Base-by-base conservation (phyloP, 2,888 invertebrate species). In the Lamellibrachia columna region DNA sequence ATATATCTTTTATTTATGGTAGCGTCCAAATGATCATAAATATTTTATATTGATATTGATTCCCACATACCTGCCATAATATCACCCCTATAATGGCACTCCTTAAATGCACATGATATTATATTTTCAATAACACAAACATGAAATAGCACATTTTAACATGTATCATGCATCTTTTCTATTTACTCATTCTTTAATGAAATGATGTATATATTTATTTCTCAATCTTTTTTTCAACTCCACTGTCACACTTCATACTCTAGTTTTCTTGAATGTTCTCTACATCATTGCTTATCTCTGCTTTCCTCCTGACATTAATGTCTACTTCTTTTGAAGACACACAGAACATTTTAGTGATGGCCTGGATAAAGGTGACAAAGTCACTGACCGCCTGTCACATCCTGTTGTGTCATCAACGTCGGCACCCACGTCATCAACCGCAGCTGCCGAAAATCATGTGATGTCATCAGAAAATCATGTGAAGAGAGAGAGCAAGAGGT, bases 401-500 rank as follows among this genome's bases (percentile, higher is more conserved):
- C 6, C 75, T 15, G 58, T 7, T 2, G 75, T 0, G 22, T 75
- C 75, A 75, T 75, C 75, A 75, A 22, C 3, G 22, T 22, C 22
- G n/a, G 15, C 75, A n/a, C 75, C 75, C n/a, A n/a, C n/a, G 22
- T 75, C 75, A 75, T 75, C 75, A 75, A 8, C 58, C 15, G 58
- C 15, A 2, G 15, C 58, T 58, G 75, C 4, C 22, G 75, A 22
- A n/a, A 75, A 75, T 22, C 22, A 75, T 75, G 75, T n/a, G 22
- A 75, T n/a, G 6, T 75, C 75, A 2, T 22, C 22, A 4, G 22
- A 0, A 22, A 15, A 6, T n/a, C n/a, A n/a, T n/a, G n/a, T n/a
- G 75, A 75, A 75, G 75, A 75, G 75, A 75, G 22, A 75, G 22
- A 75, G 75, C 75, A 75, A 75, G n/a, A 75, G 75, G 75, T 75